Conservation (phyloP, 2,113 vertebrate genomes). For the Microtus pennsylvanicus region DNA sequence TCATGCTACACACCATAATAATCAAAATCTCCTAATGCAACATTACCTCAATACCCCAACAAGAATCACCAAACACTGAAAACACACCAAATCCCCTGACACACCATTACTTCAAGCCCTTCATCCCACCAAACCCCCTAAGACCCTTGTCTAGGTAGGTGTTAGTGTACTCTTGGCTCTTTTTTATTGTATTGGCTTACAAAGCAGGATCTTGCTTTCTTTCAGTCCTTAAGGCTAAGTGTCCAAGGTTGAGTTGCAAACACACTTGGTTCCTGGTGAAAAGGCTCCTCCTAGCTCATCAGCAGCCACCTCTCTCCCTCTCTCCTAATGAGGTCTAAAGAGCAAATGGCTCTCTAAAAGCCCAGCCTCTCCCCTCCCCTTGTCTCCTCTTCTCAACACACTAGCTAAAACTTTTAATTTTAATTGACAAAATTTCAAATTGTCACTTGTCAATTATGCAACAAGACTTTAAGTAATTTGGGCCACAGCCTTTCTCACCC, state of each 20-base stretch:
- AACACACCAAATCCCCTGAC: neutral
- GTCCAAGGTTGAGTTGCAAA: neutral
- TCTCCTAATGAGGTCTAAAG: neutral
- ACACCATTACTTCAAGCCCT: too few relatives aligned
- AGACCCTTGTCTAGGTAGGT: neutral
- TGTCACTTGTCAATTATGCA: neutral
- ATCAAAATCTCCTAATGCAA: neutral
- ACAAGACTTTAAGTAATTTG: neutral
- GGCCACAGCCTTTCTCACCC: neutral
- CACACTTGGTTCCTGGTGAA: neutral
- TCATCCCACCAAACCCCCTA: neutral
- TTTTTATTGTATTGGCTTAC: neutral
- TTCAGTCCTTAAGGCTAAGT: neutral
- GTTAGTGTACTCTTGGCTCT: neutral
- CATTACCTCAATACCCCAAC: neutral
- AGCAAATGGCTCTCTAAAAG: neutral
- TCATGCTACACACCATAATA: too few relatives aligned
- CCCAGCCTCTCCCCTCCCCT: neutral
- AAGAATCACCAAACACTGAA: neutral
- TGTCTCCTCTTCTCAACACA: neutral
- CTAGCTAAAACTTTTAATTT: neutral
- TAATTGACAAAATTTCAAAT: neutral
- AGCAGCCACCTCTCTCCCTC: neutral
- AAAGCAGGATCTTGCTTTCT: neutral
- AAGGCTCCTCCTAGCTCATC: neutral